Evolutionary conservation across 2,888 invertebrate species (phyloP).

Genomic region (Drosophila austrosaltans): DNA sequence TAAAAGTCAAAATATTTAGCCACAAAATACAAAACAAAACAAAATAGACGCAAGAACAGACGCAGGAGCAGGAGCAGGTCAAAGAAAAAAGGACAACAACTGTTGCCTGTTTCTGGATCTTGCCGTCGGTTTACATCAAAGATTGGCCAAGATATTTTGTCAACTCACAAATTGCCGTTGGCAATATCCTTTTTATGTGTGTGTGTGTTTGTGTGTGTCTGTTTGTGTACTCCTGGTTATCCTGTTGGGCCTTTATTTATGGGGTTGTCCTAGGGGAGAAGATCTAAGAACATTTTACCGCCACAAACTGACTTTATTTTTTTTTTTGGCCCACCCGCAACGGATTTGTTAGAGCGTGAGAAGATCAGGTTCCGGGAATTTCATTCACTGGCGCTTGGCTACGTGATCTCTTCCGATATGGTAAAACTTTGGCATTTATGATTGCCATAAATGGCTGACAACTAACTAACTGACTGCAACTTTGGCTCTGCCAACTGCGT

Average conservation of each 20-base stretch:
- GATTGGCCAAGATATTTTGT: constrained; percentile 59
- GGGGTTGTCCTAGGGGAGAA: constrained; percentile 27
- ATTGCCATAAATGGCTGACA: constrained; percentile 44
- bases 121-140: constrained; percentile 42
- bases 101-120: constrained; percentile 13
- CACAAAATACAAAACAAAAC: constrained; percentile 30
- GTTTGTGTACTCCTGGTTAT: constrained; percentile 38
- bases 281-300: constrained; percentile 46
- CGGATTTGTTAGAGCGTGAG: constrained; percentile 57
- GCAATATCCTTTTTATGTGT: constrained; percentile 21
- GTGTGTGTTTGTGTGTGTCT: neutral
- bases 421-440: constrained; percentile 47
- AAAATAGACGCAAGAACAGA: constrained; percentile 7
- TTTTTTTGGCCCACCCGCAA: constrained; percentile 58
- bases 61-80: constrained; percentile 41
- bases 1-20: constrained; percentile 67
- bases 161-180: constrained; percentile 72
- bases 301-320: constrained; percentile 10
- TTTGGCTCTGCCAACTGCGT: constrained; percentile 43
- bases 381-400: constrained; percentile 33
- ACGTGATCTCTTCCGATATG: constrained; percentile 49
- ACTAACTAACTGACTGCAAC: constrained; percentile 35
- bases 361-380: constrained; percentile 62
- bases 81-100: constrained; percentile 33
- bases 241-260: constrained; percentile 68